These are phyloP conservation scores for Drosophila ustulata DNA, from an alignment of 2,888 invertebrate genomes.

Conservation along the genomic window DNA sequence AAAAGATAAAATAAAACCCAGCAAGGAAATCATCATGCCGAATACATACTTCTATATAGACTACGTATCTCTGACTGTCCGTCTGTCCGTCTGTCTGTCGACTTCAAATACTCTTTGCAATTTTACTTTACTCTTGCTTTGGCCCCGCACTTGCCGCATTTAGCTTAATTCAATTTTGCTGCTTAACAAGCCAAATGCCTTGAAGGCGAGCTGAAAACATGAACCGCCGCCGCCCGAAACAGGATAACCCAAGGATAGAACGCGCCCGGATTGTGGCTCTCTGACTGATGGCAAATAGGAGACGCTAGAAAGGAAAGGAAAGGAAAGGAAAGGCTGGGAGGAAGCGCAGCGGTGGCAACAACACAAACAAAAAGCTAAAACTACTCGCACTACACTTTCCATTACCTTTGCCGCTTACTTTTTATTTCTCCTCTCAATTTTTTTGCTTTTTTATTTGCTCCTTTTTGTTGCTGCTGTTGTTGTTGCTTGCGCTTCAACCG, in stretches of 20 bases:
- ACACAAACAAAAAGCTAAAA: slow-evolving; percentile 41
- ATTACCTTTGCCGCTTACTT: slow-evolving; percentile 59
- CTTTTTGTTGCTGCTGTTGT: slow-evolving; percentile 32
- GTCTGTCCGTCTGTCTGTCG: slow-evolving; percentile 8
- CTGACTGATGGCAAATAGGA: slow-evolving; percentile 42
- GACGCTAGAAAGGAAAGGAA: neutral
- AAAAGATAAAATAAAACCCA: slow-evolving; percentile 5
- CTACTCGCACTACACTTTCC: slow-evolving; percentile 69
- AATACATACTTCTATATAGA: slow-evolving; percentile 15
- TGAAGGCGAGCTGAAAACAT: slow-evolving; percentile 41
- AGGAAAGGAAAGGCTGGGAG: neutral
- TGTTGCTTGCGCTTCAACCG: slow-evolving; percentile 49
- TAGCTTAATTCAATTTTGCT: slow-evolving; percentile 69
- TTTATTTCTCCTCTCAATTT: slow-evolving; percentile 20
- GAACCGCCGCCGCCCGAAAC: slow-evolving; percentile 29
- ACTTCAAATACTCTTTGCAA: slow-evolving; percentile 41
- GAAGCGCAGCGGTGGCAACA: neutral
- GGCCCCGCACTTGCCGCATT: slow-evolving; percentile 48
- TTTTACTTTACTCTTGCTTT: slow-evolving; percentile 35
- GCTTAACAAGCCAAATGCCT: slow-evolving; percentile 69
- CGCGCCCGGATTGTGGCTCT: slow-evolving; percentile 38
- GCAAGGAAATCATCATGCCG: slow-evolving; percentile 13
- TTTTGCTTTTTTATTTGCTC: slow-evolving; percentile 23
- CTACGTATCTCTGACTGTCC: neutral
- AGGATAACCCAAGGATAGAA: slow-evolving; percentile 38